phyloP scores from a whole-genome alignment of 2,888 invertebrate species.

The Rhagonycha fulva region DNA sequence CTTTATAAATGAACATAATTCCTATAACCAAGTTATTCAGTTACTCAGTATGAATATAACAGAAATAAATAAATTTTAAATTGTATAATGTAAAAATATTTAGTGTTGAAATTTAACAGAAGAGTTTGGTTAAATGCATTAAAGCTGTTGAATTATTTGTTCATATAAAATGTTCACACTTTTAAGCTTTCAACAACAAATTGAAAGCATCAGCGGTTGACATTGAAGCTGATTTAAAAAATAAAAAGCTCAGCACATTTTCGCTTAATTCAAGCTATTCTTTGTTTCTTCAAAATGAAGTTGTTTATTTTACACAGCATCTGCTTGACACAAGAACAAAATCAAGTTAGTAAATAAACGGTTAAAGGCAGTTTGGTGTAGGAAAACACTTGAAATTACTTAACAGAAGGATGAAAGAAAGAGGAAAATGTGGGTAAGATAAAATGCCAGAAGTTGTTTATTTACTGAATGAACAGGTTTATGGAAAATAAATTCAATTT shows the following conservation, averaged over 20 bases:
- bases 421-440: neutral
- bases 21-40: no score
- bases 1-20: no score
- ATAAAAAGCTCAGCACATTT: neutral
- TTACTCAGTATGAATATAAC: no score
- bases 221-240: neutral
- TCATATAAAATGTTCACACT: neutral
- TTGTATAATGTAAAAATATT: neutral
- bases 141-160: neutral
- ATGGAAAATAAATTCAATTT: neutral
- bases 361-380: slow-evolving; percentile 9
- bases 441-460: neutral
- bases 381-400: slow-evolving; percentile 10
- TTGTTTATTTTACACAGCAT: slow-evolving; percentile 4
- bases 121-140: neutral
- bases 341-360: slow-evolving; percentile 12
- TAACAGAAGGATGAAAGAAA: slow-evolving; percentile 4
- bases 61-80: neutral
- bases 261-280: neutral
- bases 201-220: neutral
- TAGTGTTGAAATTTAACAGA: neutral
- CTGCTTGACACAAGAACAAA: neutral
- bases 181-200: neutral
- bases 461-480: neutral
- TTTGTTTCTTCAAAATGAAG: neutral